A percentile compares a stretch with the other conserved stretches of the same genome.
phyloP scores from a whole-genome alignment of 2,113 vertebrate genomes.

The Brachyhypopomus gauderio region DNA sequence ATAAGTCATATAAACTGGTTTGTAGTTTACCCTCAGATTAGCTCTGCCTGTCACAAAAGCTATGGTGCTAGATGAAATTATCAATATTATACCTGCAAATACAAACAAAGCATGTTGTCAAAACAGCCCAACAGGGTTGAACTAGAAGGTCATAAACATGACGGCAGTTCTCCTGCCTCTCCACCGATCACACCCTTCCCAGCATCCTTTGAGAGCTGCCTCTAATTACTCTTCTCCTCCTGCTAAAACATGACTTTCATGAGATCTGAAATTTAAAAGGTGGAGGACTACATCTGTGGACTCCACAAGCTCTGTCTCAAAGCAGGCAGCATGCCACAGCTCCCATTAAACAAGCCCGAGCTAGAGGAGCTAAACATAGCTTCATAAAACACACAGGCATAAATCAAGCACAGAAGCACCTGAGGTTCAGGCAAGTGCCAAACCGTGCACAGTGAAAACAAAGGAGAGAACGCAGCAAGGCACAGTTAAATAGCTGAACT shows the following conservation, averaged over 20 bases:
- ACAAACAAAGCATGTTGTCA: no score
- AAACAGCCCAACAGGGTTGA: no score
- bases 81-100: no score
- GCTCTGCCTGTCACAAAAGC: slow-evolving; percentile 12
- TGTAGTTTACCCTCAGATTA: no score
- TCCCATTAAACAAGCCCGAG: slow-evolving; percentile 62
- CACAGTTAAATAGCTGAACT: slow-evolving; percentile 76
- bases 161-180: no score
- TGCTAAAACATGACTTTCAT: slow-evolving; percentile 13
- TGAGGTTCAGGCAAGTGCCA: slow-evolving; percentile 54
- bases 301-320: neutral
- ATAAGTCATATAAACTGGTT: no score
- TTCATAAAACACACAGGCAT: slow-evolving; percentile 75
- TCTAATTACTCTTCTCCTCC: slow-evolving; percentile 36
- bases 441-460: slow-evolving; percentile 67
- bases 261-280: slow-evolving; percentile 16
- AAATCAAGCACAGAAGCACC: slow-evolving; percentile 76
- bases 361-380: slow-evolving; percentile 58
- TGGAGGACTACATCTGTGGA: slow-evolving; percentile 35
- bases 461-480: slow-evolving; percentile 63
- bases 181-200: neutral
- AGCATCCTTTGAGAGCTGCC: slow-evolving; percentile 30
- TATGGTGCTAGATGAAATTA: no score
- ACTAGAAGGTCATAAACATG: no score
- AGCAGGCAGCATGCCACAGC: slow-evolving; percentile 33